phyloP scores from a whole-genome alignment of 2,113 vertebrate species.

The Hemiprocne comata region DNA sequence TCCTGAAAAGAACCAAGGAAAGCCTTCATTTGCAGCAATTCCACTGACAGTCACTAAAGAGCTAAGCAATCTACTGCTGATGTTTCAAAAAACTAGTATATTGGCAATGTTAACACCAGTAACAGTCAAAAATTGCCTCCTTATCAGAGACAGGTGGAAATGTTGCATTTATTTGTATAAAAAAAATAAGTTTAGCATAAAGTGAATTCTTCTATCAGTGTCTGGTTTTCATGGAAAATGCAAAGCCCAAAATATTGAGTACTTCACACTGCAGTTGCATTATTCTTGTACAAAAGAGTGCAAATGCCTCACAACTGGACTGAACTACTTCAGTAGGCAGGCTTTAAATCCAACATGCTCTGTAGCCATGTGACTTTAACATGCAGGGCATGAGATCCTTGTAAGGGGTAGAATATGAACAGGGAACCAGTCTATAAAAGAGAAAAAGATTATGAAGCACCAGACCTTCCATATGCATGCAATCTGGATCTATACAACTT shows the following conservation, averaged over 20 bases:
- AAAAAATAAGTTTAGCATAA: neutral
- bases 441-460: neutral
- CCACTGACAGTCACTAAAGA: neutral
- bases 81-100: neutral
- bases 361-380: neutral
- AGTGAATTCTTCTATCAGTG: neutral
- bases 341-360: neutral
- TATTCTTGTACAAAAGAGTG: neutral
- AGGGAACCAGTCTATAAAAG: neutral
- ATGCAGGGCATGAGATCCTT: neutral
- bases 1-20: neutral
- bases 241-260: neutral
- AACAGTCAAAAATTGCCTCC: neutral
- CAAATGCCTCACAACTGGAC: neutral
- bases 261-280: neutral
- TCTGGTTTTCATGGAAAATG: neutral
- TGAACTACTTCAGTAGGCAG: neutral
- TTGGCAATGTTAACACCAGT: neutral
- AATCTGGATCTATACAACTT: neutral
- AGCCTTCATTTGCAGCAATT: neutral
- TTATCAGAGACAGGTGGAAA: neutral
- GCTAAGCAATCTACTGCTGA: neutral
- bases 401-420: neutral
- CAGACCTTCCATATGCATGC: neutral
- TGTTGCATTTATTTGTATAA: neutral